Percentiles rank a stretch among this genome's conserved stretches.
These are phyloP conservation scores for Heliconius nattereri DNA, from an alignment of 1,140 invertebrate genomes.

Conservation along the genomic window DNA sequence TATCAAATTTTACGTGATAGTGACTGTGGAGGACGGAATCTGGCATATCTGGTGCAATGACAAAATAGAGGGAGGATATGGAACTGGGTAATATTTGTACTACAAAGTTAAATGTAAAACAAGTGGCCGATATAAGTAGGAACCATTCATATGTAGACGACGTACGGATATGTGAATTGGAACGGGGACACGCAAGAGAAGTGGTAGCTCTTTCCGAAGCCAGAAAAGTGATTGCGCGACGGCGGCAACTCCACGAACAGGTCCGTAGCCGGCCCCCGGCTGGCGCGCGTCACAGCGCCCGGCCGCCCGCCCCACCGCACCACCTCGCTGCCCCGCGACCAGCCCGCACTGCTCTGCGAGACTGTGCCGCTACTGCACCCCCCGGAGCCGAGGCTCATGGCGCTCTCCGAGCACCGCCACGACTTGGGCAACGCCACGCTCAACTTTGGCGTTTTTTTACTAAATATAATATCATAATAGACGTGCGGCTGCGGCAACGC, in stretches of 20 bases:
- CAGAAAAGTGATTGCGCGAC: constrained; percentile 74
- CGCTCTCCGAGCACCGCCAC: constrained; percentile 74
- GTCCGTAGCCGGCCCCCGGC: constrained; percentile 75
- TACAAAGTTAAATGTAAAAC: constrained; percentile 11
- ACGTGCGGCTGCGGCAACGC: constrained; percentile 69
- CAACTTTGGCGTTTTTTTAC: constrained; percentile 58
- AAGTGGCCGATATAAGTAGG: constrained; percentile 29
- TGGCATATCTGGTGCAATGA: constrained; percentile 18
- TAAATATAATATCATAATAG: constrained; percentile 71
- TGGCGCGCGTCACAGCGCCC: constrained; percentile 77
- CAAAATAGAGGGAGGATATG: constrained; percentile 22
- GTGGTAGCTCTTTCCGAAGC: constrained; percentile 79
- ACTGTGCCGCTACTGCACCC: constrained; percentile 57
- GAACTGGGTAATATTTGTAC: constrained; percentile 26
- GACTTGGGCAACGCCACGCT: constrained; percentile 73
- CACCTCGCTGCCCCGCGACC: constrained; percentile 59
- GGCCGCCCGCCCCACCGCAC: constrained; percentile 70
- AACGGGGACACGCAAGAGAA: constrained; percentile 81
- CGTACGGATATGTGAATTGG: constrained; percentile 77
- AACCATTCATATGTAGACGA: constrained; percentile 71
- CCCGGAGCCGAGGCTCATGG: constrained; percentile 58
- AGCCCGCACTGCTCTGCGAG: constrained; percentile 45
- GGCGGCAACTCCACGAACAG: constrained; percentile 72
- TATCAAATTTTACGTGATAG: background rate
- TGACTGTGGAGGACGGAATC: constrained; percentile 34